phyloP scores from a whole-genome alignment of 35 echinoderm and acorn worm species.

The Nesometra sesokonis region DNA sequence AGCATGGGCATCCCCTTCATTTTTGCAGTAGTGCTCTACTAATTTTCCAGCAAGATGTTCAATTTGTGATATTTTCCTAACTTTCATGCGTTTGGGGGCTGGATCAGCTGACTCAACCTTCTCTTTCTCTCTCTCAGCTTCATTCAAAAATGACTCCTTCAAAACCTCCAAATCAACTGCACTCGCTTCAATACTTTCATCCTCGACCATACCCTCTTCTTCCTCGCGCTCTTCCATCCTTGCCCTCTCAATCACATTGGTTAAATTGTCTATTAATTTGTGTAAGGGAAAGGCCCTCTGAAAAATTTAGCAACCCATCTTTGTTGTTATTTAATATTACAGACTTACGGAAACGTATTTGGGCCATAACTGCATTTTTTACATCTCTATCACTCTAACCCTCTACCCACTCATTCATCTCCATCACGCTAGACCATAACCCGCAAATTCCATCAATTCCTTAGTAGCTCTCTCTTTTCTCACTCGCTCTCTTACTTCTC shows the following conservation, averaged over 20 bases:
- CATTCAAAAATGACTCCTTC: slow-evolving; percentile 1
- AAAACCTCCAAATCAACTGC: slow-evolving; percentile 8
- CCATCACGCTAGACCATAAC: neutral
- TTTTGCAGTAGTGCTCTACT: neutral
- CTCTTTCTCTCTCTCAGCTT: neutral
- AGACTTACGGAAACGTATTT: slow-evolving; percentile 11
- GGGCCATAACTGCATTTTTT: neutral
- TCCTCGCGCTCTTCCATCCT: neutral
- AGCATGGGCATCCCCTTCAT: neutral
- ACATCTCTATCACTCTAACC: neutral
- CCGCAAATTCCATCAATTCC: slow-evolving; percentile 21
- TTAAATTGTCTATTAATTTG: neutral
- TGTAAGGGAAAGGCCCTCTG: neutral
- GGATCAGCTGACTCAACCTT: neutral
- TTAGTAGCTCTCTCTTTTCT: neutral
- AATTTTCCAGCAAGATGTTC: neutral
- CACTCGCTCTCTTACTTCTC: neutral
- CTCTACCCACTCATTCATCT: slow-evolving; percentile 5
- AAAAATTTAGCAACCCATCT: slow-evolving; percentile 26
- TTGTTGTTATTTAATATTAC: slow-evolving; percentile 9
- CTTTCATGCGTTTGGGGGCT: neutral
- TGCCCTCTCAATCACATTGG: neutral
- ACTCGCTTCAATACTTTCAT: slow-evolving; percentile 16
- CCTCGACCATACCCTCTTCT: slow-evolving; percentile 16
- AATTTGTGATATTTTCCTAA: neutral